A percentile compares a stretch with the other conserved stretches of the same genome.
Evolutionary conservation across 1,140 invertebrate genomes (phyloP).

Genomic region (Drosophila biarmipes): DNA sequence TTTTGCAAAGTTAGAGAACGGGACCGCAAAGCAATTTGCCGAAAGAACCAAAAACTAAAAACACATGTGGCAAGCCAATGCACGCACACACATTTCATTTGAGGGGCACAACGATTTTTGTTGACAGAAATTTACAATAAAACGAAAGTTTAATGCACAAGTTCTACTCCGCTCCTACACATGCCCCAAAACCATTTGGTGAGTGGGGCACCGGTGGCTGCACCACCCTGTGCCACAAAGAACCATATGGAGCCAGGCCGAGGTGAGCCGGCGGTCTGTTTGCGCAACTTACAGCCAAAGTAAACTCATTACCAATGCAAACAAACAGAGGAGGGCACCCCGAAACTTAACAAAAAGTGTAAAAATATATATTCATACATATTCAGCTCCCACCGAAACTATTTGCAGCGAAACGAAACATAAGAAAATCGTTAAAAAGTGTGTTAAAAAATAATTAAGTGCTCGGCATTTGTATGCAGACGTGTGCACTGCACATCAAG

Average conservation of each 20-base stretch:
- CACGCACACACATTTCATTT: constrained; percentile 48
- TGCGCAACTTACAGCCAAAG: constrained; percentile 79
- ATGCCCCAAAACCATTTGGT: constrained; percentile 31
- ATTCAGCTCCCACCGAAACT: constrained; percentile 44
- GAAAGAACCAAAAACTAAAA: constrained; percentile 59
- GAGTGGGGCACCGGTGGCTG: neutral
- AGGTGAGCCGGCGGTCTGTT: constrained; percentile 65
- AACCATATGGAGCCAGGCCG: constrained; percentile 19
- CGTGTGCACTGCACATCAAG: constrained; percentile 34
- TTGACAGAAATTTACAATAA: constrained; percentile 80
- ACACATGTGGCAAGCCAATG: constrained; percentile 46
- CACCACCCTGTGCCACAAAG: constrained; percentile 5
- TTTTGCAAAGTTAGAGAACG: constrained; percentile 65
- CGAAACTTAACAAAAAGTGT: constrained; percentile 54
- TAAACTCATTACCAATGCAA: constrained; percentile 83
- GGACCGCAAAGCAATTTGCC: constrained; percentile 61
- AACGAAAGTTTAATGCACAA: constrained; percentile 79
- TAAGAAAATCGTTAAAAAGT: constrained; percentile 62
- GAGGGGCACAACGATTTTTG: constrained; percentile 65
- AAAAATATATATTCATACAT: constrained; percentile 28
- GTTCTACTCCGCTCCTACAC: constrained; percentile 36
- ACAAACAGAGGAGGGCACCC: constrained; percentile 63
- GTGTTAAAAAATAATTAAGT: constrained; percentile 70
- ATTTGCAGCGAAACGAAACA: constrained; percentile 51
- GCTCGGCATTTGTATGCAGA: constrained; percentile 40